These are phyloP conservation scores for Mycteria americana DNA, from an alignment of 2,797 vertebrate species.

Conservation along the genomic window DNA sequence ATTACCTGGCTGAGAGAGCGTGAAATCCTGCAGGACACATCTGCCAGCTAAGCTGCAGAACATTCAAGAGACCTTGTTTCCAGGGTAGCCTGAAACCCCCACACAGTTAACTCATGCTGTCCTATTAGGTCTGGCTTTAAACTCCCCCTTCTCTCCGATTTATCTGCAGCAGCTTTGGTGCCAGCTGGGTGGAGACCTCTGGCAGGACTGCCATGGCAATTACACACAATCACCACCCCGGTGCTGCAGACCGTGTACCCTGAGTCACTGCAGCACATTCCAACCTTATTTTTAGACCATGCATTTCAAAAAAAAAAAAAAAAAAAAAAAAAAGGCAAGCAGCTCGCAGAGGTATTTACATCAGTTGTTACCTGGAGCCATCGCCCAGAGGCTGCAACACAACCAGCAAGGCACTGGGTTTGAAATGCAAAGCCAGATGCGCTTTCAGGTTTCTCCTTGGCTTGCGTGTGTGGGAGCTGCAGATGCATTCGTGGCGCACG, in stretches of 20 bases:
- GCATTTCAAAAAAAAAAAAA: neutral
- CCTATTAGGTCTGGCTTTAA: neutral
- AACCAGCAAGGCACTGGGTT: neutral
- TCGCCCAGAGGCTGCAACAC: neutral
- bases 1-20: neutral
- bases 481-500: accelerated
- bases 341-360: neutral
- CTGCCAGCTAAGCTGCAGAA: neutral
- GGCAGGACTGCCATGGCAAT: neutral
- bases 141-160: neutral
- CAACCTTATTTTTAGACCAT: neutral
- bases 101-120: accelerated
- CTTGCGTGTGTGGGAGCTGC: neutral
- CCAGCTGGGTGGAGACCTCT: neutral
- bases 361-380: neutral
- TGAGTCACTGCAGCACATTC: neutral
- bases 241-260: neutral
- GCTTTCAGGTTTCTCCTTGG: neutral
- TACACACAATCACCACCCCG: neutral
- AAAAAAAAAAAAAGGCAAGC: neutral
- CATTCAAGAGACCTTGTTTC: neutral
- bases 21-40: neutral
- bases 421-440: neutral
- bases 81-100: neutral
- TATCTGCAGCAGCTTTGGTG: neutral